Evolutionary conservation across 2,113 vertebrate genomes (phyloP), one percentile per base, ranked within the genome.

Genomic region (Boulengerochromis microlepis): DNA sequence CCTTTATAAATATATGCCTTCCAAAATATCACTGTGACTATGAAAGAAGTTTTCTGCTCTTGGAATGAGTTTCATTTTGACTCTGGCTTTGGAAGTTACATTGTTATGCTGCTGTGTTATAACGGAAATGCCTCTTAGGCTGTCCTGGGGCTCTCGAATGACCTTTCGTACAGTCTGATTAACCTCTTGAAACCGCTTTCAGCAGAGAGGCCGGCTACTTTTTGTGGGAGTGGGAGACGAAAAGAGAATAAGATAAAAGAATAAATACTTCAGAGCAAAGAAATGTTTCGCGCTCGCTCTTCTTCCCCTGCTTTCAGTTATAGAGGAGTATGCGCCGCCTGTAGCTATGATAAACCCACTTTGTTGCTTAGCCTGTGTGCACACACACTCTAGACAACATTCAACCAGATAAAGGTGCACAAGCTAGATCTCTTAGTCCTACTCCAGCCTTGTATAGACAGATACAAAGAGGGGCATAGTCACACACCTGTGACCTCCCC

Each of bases 401-500:
- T 66, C 66, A 89, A 11, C 78, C 52, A 81, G 57, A 89, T 80
- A 86, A 80, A 81, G 80, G 45, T 19, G 26, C 10, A 69, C 33
- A 24, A 59, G 50, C 56, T 85, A 80, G 26, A 81, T 4, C 26
- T 12, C 80, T 82, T 81, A 61, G 50, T 26, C 50, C 56, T 45
- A 31, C 35, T 80, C 7, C 8, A 42, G 69, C 81, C 83, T 76
- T 45, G 50, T 52, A 88, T 42, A 84, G 78, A 84, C 87, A 50
- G 22, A 61, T 59, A 84, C 53, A 89, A 56, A 82, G 40, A 69
- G n/a, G 45, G 81, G 26, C 53, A 52, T 87, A 78, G 29, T 66
- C 33, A 89, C 64, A 83, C 52, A 59, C 87, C 88, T 87, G 64
- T 81, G 82, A 87, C 81, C 81, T 69, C 84, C 81, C 88, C 88